Percentiles rank a stretch among this genome's conserved stretches.
Conservation (phyloP, 2,888 invertebrate genomes). For the Parasteatoda lunata region DNA sequence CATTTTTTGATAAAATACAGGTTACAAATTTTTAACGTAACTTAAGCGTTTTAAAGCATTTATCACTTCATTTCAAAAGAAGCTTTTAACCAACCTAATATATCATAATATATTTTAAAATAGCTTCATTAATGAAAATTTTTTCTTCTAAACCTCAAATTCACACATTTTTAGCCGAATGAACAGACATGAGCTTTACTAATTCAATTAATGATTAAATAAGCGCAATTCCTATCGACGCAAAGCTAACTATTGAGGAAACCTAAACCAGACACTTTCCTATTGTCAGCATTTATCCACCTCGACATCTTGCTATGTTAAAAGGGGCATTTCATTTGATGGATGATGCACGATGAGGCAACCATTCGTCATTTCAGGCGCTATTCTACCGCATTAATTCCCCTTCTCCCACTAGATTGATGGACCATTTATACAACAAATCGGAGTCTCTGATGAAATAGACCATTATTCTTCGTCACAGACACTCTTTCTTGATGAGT, state of each 20-base stretch:
- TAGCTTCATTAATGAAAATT: too few relatives aligned
- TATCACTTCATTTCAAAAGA: too few relatives aligned
- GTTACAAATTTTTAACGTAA: too few relatives aligned
- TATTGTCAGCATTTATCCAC: background rate
- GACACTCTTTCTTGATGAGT: slow-evolving; percentile 10
- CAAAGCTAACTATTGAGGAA: background rate
- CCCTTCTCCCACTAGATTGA: background rate
- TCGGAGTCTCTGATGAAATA: slow-evolving; percentile 9
- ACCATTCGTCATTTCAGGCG: slow-evolving; percentile 8
- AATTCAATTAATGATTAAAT: too few relatives aligned
- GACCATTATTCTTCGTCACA: background rate
- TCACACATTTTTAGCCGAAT: too few relatives aligned
- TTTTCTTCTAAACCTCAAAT: too few relatives aligned
- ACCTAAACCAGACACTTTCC: background rate
- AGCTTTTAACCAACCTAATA: too few relatives aligned
- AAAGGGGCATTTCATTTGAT: background rate
- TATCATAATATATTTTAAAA: too few relatives aligned
- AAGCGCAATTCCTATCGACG: background rate
- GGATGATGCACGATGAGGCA: background rate
- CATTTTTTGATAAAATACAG: too few relatives aligned
- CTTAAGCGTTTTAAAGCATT: too few relatives aligned
- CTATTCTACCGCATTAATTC: slow-evolving; percentile 15
- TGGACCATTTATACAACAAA: slow-evolving; percentile 12
- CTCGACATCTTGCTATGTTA: slow-evolving; percentile 1
- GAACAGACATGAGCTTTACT: too few relatives aligned